Evolutionary conservation across 1,140 invertebrate genomes (phyloP), one percentile per base, ranked within the genome.

Genomic region (Eriocheir sinensis): DNA sequence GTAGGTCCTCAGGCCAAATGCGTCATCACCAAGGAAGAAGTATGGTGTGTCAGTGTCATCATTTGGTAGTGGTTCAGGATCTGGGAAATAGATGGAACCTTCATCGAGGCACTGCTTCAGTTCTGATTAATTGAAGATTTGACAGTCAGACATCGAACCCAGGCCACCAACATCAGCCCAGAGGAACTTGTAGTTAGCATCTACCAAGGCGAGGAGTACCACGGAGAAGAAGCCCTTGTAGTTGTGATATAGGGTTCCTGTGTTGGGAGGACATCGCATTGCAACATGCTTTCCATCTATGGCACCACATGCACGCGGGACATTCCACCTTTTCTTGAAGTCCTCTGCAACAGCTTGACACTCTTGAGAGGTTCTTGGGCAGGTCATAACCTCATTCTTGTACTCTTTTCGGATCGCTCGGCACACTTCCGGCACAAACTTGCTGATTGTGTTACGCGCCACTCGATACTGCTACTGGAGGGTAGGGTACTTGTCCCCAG

Each of bases 251-350:
- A 60, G 3, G 44, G 89, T 32, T 34, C 89, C 38, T 34, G n/a
- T 91, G 1, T 79, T 91, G 6, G 48, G 30, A 12, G 89, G 89
- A 2, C 53, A 12, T 34, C 32, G 2, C 48, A 53, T 60, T 34
- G 48, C 89, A 79, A 91, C 53, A 79, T 91, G 89, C 32, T 91
- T 91, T 0, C 89, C 89, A 91, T 91, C 89, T 8, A 91, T 44
- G 21, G 89, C 89, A 53, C 48, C 89, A 72, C 44, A 91, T 12
- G 89, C 53, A 91, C 72, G 89, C 2, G 53, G 89, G 60, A 91
- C 12, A 34, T 91, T 91, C 89, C 89, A 91, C 32, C 89, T 38
- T 36, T 8, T 38, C 3, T 15, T 8, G 32, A 91, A 91, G 8
- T 91, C 44, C 3, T 91, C 89, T 89, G 88, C n/a, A 53, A 44